A percentile compares a stretch with the other conserved stretches of the same genome.
Conservation (phyloP, 1,140 invertebrate genomes). For the Brachionus plicatilis region DNA sequence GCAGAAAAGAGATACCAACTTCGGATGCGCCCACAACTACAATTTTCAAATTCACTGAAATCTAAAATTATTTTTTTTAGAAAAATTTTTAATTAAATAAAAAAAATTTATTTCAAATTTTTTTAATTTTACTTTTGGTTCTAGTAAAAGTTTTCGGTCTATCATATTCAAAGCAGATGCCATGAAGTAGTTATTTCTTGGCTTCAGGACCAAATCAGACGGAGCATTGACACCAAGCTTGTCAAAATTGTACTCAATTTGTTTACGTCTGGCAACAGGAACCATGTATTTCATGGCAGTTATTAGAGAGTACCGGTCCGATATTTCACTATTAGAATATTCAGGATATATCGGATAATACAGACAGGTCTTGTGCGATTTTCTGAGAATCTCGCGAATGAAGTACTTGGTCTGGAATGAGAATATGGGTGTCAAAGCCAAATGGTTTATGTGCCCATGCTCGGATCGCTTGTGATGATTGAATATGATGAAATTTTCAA, state of each 20-base stretch:
- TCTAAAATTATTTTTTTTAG: constrained; percentile 44
- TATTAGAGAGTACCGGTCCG: constrained; percentile 50
- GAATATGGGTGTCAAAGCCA: constrained; percentile 61
- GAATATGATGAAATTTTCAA: constrained; percentile 59
- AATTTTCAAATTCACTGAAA: constrained; percentile 60
- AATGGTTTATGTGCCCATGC: constrained; percentile 59
- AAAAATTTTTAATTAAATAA: constrained; percentile 3
- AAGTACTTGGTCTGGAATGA: constrained; percentile 56
- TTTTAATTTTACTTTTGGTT: constrained; percentile 50
- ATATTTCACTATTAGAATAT: constrained; percentile 37
- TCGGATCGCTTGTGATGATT: constrained; percentile 51
- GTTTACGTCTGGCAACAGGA: constrained; percentile 51
- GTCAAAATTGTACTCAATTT: constrained; percentile 52
- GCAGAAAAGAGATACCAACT: constrained; percentile 59
- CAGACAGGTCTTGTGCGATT: constrained; percentile 52
- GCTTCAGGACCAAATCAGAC: constrained; percentile 50
- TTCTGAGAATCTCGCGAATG: constrained; percentile 51
- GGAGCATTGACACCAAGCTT: constrained; percentile 53
- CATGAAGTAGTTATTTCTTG: not conserved
- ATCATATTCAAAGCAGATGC: constrained; percentile 48
- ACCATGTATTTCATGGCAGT: constrained; percentile 52
- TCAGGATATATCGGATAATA: constrained; percentile 54
- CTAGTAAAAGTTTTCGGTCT: constrained; percentile 54
- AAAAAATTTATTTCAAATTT: not conserved
- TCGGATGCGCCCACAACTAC: constrained; percentile 69